phyloP scores from a whole-genome alignment of 2,113 vertebrate genomes.

The Centropus bengalensis region DNA sequence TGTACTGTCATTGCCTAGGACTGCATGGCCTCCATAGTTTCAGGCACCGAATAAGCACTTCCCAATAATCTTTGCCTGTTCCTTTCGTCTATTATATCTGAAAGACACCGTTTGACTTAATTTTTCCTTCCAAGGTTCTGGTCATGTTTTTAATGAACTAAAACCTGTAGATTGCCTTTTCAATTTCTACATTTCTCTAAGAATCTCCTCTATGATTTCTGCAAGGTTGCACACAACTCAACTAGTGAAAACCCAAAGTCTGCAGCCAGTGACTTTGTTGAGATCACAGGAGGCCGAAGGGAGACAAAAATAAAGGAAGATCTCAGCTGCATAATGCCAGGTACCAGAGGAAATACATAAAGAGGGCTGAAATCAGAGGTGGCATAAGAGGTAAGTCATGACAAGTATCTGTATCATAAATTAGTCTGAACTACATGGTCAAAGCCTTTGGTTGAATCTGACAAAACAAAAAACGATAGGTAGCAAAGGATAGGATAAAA shows the following conservation, averaged over 20 bases:
- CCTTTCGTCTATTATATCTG: background rate
- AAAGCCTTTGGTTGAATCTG: background rate
- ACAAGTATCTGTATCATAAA: background rate
- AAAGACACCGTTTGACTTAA: background rate
- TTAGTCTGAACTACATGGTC: background rate
- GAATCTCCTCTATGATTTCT: background rate
- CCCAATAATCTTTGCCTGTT: background rate
- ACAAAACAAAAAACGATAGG: background rate
- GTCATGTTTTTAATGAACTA: background rate
- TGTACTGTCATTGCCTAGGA: background rate
- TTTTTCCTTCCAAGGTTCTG: background rate
- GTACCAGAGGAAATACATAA: background rate
- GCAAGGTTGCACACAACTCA: background rate
- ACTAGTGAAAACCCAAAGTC: background rate
- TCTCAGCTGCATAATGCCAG: background rate
- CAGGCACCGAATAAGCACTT: background rate
- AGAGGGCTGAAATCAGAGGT: background rate
- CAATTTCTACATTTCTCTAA: background rate
- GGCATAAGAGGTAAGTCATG: background rate
- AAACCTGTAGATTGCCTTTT: background rate
- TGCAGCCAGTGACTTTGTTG: background rate
- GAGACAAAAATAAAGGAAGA: background rate
- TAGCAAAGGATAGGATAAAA: background rate
- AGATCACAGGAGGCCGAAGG: background rate
- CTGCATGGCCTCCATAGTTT: background rate